Base-by-base conservation (phyloP, 2,888 invertebrate species). In the Tipula confusa region DNA sequence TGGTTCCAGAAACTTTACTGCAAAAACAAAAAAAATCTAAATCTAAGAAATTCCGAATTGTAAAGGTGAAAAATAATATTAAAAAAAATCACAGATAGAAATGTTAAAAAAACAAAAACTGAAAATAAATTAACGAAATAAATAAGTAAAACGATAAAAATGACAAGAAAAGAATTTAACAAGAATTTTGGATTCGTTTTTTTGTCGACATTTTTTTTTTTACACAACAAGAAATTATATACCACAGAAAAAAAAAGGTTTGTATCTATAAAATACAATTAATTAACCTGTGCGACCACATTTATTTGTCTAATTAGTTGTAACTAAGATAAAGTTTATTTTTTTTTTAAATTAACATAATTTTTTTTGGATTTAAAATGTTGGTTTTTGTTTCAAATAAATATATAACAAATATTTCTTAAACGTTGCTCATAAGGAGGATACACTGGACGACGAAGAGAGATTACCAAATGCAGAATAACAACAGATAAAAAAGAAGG, bases 251-350 rank as follows among this genome's bases (percentile, higher is more conserved):
- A 29, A 79, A 24, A 31, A 29, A 80, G 29, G 80, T 80, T 80
- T 64, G 24, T 24, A 80, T 80, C 80, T 80, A 80, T 18, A 80
- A 80, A 13, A 80, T 6, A 29, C 29, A 80, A 80, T 80, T 80
- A 80, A 80, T 80, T 80, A 80, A 29, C 80, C 31, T 29, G 80
- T 13, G 80, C 11, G 80, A 80, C 80, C 80, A 80, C 33, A 82
- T 82, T 82, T 82, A 82, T 82, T 82, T 82, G 36, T 36, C 82
- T 82, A 82, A 82, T 82, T 82, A 82, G 82, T 82, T 82, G 82
- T 82, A 82, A 82, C 82, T 29, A 9, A 82, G 36, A 82, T 82
- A 82, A 82, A 31, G 2, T 24, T 9, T 43, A 11, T 36, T 43
- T 43, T 43, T 43, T 43, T 15, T 43, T 48, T 18, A 64, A 64